Evolutionary conservation across 2,797 vertebrate species (phyloP).

Genomic region (Otus scops): DNA sequence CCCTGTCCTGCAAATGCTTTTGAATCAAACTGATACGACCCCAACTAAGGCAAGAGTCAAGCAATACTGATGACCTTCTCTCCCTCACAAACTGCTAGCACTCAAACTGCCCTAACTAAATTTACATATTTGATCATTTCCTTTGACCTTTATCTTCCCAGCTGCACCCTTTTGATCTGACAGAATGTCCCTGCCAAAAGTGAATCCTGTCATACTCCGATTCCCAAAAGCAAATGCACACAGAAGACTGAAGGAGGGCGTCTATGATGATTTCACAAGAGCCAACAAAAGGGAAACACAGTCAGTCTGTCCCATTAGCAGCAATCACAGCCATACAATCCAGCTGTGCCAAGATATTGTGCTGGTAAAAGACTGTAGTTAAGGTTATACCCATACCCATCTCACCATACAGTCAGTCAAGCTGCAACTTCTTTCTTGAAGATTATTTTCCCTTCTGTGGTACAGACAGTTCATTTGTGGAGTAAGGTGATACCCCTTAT

Average conservation of each 20-base stretch:
- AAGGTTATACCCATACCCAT: neutral
- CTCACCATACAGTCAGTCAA: neutral
- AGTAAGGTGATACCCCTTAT: neutral
- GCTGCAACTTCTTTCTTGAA: neutral
- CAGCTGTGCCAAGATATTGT: neutral
- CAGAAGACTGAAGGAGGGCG: neutral
- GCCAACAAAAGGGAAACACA: neutral
- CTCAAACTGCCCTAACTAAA: neutral
- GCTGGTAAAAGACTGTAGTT: neutral
- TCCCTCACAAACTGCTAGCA: neutral
- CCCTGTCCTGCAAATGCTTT: slow-evolving; percentile 12
- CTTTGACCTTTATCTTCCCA: slow-evolving; percentile 2
- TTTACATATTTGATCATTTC: slow-evolving; percentile 38
- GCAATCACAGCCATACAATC: neutral
- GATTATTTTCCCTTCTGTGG: neutral
- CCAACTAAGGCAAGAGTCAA: neutral
- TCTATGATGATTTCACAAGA: neutral
- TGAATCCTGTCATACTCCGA: neutral
- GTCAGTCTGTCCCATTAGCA: neutral
- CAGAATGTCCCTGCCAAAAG: neutral
- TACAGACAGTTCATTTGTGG: neutral
- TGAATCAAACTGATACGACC: neutral
- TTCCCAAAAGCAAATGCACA: neutral
- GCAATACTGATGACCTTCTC: neutral
- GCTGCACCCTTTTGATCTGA: slow-evolving; percentile 9